Evolutionary conservation across 92 coral and sea anemone genomes (phyloP), one percentile per base, ranked within the genome.

Genomic region (Bergia sp.): DNA sequence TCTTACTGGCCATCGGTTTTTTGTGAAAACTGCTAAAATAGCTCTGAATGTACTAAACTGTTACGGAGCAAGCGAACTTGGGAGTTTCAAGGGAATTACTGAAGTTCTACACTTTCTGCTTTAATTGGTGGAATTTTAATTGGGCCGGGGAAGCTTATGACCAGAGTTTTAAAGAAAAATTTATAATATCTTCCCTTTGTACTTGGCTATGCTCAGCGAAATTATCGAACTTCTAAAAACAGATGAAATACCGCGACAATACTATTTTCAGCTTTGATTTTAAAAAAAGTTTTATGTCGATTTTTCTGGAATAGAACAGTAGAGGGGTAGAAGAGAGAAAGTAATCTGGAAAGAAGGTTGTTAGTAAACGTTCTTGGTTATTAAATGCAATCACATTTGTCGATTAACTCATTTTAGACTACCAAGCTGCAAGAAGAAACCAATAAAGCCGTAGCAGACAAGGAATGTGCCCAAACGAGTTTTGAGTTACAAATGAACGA

Each of bases 401-500:
- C 21, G 37, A 29, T n/a, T 81, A 42, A 15, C 16, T 37, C 11
- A 41, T 77, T 16, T 79, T 83, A 90, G 90, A 55, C 86, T 41
- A 87, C 65, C 29, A 87, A 47, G 76, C 21, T 94, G 76, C 91
- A 88, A 76, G 86, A 89, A 44, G 93, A 90, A 67, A 92, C 91
- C 55, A 92, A 93, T 71, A 88, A 90, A 55, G 94, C 97, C 36
- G 37, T 94, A 10, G 84, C 92, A 89, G 98, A 94, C 8, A 97
- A 94, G 77, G 94, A 94, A 61, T 92, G 90, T 38, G 95, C 96
- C 47, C 92, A 95, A 82, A 82, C 73, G 37, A 81, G 76, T 11
- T 95, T 92, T 83, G 99, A 97, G 81, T 89, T 91, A 57, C 98
- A 97, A 79, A 94, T 96, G 94, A 94, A 91, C 43, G 99, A 97